These are phyloP conservation scores for Labroides dimidiatus DNA, from an alignment of 2,797 vertebrate species.

Conservation along the genomic window DNA sequence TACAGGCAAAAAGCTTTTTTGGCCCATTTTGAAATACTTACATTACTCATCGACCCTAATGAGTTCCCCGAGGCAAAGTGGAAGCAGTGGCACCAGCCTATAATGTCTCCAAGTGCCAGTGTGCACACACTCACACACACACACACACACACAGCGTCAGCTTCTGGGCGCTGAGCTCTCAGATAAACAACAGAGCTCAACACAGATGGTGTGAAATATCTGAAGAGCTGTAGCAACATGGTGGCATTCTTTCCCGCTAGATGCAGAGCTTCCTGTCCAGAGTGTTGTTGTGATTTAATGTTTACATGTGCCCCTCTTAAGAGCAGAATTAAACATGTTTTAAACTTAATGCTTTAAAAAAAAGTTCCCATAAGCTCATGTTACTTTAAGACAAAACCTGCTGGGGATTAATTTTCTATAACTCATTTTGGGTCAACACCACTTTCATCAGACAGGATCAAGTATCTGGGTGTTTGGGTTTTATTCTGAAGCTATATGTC, in stretches of 20 bases:
- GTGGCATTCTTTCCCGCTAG: constrained; percentile 42
- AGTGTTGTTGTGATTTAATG: neutral
- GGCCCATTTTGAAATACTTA: constrained; percentile 51
- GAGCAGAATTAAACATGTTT: too few species aligned
- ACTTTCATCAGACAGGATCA: too few species aligned
- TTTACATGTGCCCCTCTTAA: too few species aligned
- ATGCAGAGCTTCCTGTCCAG: constrained; percentile 7
- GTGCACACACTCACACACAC: constrained; percentile 25
- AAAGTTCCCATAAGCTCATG: too few species aligned
- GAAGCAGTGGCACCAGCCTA: constrained; percentile 41
- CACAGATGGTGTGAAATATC: constrained; percentile 28
- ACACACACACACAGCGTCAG: constrained; percentile 20
- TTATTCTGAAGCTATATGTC: too few species aligned
- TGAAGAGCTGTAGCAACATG: constrained; percentile 56
- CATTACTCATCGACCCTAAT: constrained; percentile 69
- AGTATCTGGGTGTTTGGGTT: too few species aligned
- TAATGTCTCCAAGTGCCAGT: constrained; percentile 42
- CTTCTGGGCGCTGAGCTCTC: neutral
- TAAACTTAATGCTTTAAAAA: too few species aligned
- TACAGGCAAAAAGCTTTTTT: constrained; percentile 62
- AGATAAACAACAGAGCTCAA: constrained; percentile 26
- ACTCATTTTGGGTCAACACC: too few species aligned
- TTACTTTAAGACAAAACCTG: too few species aligned
- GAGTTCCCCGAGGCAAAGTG: constrained; percentile 52
- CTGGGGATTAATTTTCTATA: too few species aligned